Evolutionary conservation across 2,797 vertebrate species (phyloP), one percentile per base, ranked within the genome.

Genomic region (Uromys caudimaculatus): DNA sequence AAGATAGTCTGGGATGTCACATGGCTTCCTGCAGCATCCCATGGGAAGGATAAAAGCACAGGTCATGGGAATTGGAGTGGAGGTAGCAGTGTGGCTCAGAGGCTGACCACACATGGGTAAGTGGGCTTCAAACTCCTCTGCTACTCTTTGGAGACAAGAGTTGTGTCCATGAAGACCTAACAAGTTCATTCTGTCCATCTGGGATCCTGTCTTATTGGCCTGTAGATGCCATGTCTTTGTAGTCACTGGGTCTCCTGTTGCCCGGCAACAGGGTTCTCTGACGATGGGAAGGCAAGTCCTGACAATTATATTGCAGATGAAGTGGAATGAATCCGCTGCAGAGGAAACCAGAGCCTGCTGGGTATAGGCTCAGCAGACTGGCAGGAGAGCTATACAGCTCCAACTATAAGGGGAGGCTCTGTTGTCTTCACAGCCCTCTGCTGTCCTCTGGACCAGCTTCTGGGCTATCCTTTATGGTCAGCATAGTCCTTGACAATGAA

Each of bases 1-100:
- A 97, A 84, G 95, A 96, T 97, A 96, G 97, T 91, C 94, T 62
- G 60, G 93, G 96, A 71, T 58, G 86, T 97, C 97, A 89, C 76
- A 64, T 32, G 77, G 62, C 64, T 92, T 60, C 3, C 89, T 52
- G 98, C 90, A 96, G 93, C 91, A 91, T 1, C 44, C 91, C 87
- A 91, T 79, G 69, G 85, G 96, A 90, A 21, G 32, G 2, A 7
- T 54, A 93, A 92, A 73, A 71, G 47, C 32, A 56, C 29, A 23
- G 58, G 21, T 90, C 19, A 35, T 38, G 89, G 13, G 56, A 4
- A 44, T 29, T 41, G 38, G 12, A 13, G 14, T 58, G 12, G 44
- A 11, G 19, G 83, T 67, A 5, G 29, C 47, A 32, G 6, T 67
- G 6, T 3, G 62, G 32, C 6, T 87, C 84, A 16, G 21, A 16